phyloP scores from a whole-genome alignment of 1,140 invertebrate genomes.

The Heliconius congener region DNA sequence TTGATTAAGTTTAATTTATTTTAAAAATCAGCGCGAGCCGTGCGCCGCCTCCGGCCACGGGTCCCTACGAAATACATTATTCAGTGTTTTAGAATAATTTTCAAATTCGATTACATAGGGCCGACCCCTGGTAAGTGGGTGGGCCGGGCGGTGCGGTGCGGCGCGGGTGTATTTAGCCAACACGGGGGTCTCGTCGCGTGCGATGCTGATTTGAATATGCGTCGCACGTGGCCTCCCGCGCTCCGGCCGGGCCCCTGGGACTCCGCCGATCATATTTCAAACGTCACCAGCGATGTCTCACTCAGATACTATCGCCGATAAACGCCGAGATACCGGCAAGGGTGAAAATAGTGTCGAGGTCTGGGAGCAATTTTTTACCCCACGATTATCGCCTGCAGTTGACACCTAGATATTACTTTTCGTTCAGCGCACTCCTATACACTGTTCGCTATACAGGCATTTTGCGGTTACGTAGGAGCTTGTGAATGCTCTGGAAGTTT shows the following conservation, averaged over 20 bases:
- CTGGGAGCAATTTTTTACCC: constrained; percentile 76
- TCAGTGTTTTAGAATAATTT: constrained; percentile 82
- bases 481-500: constrained; percentile 65
- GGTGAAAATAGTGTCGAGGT: constrained; percentile 70
- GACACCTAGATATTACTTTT: constrained; percentile 80
- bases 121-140: constrained; percentile 79
- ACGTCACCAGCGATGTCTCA: constrained; percentile 80
- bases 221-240: constrained; percentile 71
- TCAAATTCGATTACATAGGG: constrained; percentile 82
- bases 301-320: constrained; percentile 80
- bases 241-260: constrained; percentile 59
- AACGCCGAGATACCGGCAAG: constrained; percentile 75
- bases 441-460: constrained; percentile 62
- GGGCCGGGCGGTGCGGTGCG: constrained; percentile 73
- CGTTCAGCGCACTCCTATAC: constrained; percentile 53
- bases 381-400: constrained; percentile 78
- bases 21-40: constrained; percentile 75
- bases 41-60: constrained; percentile 66
- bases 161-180: constrained; percentile 79
- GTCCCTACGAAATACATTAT: constrained; percentile 79
- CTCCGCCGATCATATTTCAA: constrained; percentile 80
- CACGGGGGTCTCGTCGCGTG: constrained; percentile 77
- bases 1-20: constrained; percentile 82
- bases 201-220: constrained; percentile 79
- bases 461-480: constrained; percentile 57